These are phyloP conservation scores for Ifrita kowaldi DNA, from an alignment of 2,113 vertebrate species.

Conservation along the genomic window DNA sequence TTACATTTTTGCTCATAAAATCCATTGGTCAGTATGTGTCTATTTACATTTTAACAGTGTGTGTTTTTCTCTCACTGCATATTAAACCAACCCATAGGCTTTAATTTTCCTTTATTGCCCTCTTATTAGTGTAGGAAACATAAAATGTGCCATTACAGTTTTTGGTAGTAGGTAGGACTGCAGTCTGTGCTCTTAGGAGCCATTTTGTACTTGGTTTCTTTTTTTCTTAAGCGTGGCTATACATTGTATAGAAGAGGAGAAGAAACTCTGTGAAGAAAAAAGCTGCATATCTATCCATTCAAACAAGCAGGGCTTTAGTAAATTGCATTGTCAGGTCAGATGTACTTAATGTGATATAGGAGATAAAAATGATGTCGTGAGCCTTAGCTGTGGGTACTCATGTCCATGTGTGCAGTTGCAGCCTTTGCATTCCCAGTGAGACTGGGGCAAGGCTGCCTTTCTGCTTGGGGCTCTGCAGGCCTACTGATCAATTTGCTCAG, in stretches of 20 bases:
- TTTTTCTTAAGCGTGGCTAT: neutral
- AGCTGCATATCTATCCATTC: accelerated
- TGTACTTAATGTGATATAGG: neutral
- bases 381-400: neutral
- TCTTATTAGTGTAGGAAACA: neutral
- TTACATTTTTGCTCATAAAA: slow-evolving; percentile 59
- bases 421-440: neutral
- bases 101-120: neutral
- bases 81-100: slow-evolving; percentile 1
- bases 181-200: neutral
- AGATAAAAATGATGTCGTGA: accelerated
- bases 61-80: slow-evolving; percentile 16
- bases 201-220: neutral
- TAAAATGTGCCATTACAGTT: neutral
- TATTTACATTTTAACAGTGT: neutral
- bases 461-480: neutral
- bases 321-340: neutral
- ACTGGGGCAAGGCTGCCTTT: neutral
- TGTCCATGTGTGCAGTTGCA: neutral
- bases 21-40: slow-evolving; percentile 45
- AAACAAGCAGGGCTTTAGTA: neutral
- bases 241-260: neutral
- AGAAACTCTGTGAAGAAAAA: neutral
- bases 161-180: neutral
- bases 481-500: neutral